Conservation (phyloP, 2,113 vertebrate genomes). For the Nothocercus julius region DNA sequence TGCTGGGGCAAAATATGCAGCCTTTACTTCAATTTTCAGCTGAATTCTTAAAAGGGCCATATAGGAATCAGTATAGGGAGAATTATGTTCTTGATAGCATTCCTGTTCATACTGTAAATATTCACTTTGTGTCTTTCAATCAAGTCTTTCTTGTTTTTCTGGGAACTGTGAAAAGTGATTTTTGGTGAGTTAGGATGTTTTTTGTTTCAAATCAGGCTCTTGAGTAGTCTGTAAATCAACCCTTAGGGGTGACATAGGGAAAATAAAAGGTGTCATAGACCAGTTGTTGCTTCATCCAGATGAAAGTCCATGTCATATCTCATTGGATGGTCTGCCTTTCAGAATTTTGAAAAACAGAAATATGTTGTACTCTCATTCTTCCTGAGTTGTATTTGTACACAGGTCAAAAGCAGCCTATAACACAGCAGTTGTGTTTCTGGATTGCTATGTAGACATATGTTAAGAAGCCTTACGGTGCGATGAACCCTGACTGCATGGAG, state of each 20-base stretch:
- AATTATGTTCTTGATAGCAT: background rate
- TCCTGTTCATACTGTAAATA: background rate
- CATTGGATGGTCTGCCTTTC: background rate
- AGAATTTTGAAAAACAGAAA: background rate
- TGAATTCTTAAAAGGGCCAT: background rate
- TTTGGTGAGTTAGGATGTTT: background rate
- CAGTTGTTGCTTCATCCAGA: background rate
- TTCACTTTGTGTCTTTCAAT: rapidly evolving
- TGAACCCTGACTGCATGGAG: background rate
- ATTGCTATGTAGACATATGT: background rate
- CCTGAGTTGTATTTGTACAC: background rate
- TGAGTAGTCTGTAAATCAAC: background rate
- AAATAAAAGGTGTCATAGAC: background rate
- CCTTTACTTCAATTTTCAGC: background rate
- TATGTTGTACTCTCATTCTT: background rate
- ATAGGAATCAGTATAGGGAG: background rate
- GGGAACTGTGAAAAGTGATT: background rate
- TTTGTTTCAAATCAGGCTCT: background rate
- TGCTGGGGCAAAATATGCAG: background rate
- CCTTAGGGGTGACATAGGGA: background rate
- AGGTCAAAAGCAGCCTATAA: background rate
- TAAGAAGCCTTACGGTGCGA: background rate
- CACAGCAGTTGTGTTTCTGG: background rate
- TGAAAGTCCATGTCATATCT: background rate
- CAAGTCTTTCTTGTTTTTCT: background rate